These are phyloP conservation scores for Anguilla megastoma DNA, from an alignment of 2,797 vertebrate genomes.

Conservation along the genomic window DNA sequence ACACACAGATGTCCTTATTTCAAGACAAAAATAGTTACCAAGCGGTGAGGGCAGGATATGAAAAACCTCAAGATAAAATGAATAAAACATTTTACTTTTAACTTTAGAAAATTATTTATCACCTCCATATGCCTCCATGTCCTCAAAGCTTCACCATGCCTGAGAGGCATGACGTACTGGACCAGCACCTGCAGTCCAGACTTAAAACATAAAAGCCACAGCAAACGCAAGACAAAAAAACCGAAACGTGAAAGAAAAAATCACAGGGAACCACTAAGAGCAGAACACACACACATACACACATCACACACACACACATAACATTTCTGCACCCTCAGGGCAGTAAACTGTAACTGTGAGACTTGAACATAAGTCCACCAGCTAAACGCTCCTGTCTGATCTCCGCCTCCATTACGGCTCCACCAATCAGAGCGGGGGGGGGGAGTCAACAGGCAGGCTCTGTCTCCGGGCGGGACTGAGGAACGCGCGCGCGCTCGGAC, in stretches of 20 bases:
- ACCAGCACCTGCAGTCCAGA: neutral
- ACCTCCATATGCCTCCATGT: neutral
- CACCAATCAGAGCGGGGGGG: neutral
- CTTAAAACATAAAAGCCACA: neutral
- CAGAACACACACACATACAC: neutral
- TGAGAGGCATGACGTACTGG: neutral
- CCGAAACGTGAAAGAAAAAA: neutral
- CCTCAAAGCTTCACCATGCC: neutral
- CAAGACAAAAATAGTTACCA: neutral
- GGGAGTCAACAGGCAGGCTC: neutral
- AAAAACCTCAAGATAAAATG: neutral
- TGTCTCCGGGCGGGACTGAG: neutral
- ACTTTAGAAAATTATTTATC: neutral
- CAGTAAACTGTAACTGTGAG: neutral
- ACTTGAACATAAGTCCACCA: neutral
- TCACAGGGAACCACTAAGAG: neutral
- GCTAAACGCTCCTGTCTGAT: neutral
- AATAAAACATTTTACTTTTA: constrained; percentile 5
- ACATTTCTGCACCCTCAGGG: neutral
- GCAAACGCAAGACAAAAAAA: neutral
- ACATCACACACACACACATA: neutral
- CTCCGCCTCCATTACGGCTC: neutral
- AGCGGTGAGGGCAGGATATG: neutral
- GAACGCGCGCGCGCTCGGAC: neutral
- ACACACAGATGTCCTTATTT: neutral